Percentiles rank a stretch among this genome's conserved stretches.
These are phyloP conservation scores for Leuciscus waleckii DNA, from an alignment of 2,797 vertebrate genomes.

Conservation along the genomic window DNA sequence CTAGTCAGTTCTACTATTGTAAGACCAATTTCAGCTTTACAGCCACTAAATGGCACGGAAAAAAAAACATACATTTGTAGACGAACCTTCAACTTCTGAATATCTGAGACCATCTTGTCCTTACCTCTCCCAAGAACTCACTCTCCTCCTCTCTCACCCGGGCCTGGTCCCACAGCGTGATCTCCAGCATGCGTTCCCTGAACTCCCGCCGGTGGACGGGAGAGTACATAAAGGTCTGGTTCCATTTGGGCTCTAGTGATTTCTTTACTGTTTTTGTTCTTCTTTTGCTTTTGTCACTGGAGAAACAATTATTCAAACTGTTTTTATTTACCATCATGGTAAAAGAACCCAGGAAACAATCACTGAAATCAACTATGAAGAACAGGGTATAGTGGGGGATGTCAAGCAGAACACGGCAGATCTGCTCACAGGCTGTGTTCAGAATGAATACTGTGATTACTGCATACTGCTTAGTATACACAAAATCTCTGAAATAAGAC, in stretches of 20 bases:
- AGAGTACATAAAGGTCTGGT: slow-evolving; percentile 97
- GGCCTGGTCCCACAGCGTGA: slow-evolving; percentile 97
- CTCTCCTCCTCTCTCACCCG: slow-evolving; percentile 94
- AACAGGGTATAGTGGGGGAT: background rate
- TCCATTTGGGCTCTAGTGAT: slow-evolving; percentile 95
- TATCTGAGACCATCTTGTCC: slow-evolving; percentile 26
- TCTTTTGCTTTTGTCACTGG: slow-evolving; percentile 93
- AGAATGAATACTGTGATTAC: background rate
- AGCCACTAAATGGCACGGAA: background rate
- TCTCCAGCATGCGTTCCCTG: slow-evolving; percentile 91
- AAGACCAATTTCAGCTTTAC: background rate
- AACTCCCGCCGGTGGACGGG: slow-evolving; percentile 92
- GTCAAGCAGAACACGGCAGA: background rate
- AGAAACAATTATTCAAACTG: slow-evolving; percentile 85
- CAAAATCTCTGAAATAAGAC: background rate
- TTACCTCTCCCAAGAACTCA: slow-evolving; percentile 97
- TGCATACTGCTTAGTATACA: background rate
- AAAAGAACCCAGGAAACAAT: slow-evolving; percentile 69
- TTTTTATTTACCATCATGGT: slow-evolving; percentile 83
- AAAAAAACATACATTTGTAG: background rate
- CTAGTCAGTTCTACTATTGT: background rate
- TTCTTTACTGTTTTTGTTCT: slow-evolving; percentile 99
- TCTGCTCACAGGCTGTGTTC: background rate
- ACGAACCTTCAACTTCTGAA: background rate
- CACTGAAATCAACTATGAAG: slow-evolving; percentile 56